Evolutionary conservation across 2,888 invertebrate genomes (phyloP).

Genomic region (Luperina testacea): DNA sequence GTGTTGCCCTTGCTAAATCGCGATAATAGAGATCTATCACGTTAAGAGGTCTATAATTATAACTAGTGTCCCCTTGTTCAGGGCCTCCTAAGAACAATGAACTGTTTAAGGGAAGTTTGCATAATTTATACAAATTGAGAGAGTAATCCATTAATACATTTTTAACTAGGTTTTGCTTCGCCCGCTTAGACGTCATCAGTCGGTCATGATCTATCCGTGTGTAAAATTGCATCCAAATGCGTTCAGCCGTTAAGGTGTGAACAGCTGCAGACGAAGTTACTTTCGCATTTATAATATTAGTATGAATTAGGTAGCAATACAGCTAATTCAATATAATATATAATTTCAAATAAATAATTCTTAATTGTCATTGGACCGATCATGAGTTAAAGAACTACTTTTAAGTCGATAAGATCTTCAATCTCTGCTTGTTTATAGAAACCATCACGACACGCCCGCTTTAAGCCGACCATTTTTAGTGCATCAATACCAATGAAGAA

Average conservation of each 20-base stretch:
- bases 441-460: background rate
- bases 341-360: background rate
- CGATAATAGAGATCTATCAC: background rate
- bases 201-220: background rate
- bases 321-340: background rate
- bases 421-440: background rate
- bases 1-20: background rate
- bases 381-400: background rate
- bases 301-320: background rate
- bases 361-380: background rate
- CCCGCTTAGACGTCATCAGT: background rate
- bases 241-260: background rate
- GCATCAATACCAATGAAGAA: background rate
- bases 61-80: background rate
- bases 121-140: background rate
- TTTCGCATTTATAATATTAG: background rate
- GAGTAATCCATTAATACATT: background rate
- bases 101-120: background rate
- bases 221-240: background rate
- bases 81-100: constrained; percentile 8
- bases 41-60: constrained; percentile 1
- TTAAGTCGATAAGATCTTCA: background rate
- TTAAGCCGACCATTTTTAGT: background rate
- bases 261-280: background rate
- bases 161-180: background rate